These are phyloP conservation scores for Endotricha flammealis DNA, from an alignment of 2,888 invertebrate genomes.

Conservation along the genomic window DNA sequence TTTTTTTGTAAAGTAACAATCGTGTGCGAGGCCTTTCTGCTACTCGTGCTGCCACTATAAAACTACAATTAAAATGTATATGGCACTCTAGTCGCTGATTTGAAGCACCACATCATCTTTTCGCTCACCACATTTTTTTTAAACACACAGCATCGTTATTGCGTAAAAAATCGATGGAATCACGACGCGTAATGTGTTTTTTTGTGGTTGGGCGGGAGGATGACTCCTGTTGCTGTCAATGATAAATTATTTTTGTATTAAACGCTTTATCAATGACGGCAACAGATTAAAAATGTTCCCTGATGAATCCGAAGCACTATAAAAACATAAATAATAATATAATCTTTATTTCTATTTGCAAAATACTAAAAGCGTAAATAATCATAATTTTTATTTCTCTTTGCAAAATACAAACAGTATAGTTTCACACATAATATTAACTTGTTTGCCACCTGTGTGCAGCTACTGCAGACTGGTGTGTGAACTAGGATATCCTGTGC, in stretches of 20 bases:
- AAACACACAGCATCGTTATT: constrained; percentile 15
- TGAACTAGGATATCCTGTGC: too few relatives aligned
- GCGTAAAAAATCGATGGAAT: constrained; percentile 24
- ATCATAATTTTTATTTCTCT: too few relatives aligned
- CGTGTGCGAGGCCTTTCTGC: constrained; percentile 54
- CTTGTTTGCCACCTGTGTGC: too few relatives aligned
- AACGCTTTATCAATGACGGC: constrained; percentile 47
- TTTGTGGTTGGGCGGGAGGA: constrained; percentile 59
- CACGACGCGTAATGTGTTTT: constrained; percentile 23
- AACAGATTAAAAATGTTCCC: constrained; percentile 54
- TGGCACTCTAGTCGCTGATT: constrained; percentile 74
- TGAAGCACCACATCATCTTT: constrained; percentile 72
- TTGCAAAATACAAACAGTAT: too few relatives aligned
- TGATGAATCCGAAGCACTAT: constrained; percentile 70
- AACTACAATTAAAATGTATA: constrained; percentile 56
- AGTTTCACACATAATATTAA: too few relatives aligned
- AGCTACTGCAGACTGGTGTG: too few relatives aligned
- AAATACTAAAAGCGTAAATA: too few relatives aligned
- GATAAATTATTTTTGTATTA: constrained; percentile 37
- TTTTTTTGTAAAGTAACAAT: constrained; percentile 50
- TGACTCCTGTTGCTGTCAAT: constrained; percentile 49
- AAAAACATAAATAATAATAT: constrained; percentile 26
- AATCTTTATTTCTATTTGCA: too few relatives aligned
- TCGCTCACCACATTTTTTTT: constrained; percentile 51
- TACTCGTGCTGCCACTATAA: constrained; percentile 65